Base-by-base conservation (phyloP, 2,888 invertebrate genomes). In the Ophioninae sp. region DNA sequence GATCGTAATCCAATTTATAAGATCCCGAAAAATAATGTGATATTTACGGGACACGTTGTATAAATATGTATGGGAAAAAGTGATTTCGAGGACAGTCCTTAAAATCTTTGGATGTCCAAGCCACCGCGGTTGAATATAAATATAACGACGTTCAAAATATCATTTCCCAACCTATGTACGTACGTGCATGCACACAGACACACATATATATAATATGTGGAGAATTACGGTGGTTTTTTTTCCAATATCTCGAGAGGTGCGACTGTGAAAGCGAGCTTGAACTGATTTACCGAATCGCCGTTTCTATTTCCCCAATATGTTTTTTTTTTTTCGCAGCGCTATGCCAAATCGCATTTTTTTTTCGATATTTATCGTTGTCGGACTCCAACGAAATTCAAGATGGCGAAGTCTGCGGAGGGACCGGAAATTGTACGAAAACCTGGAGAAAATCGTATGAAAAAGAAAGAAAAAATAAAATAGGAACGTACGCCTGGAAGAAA, bases 221-320 rank as follows among this genome's bases (percentile, higher is more conserved):
- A 51, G 51, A 51, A 51, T 51, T 51, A 51, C 51, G 17, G 51
- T 51, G 13, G 13, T 51, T 17, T 51, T 68, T 75, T 75, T 41
- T 69, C 30, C 58, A 68, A 65, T 72, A 72, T 72, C 67, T 65
- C 71, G 37, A 8, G 72, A 59, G n/a, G 61, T 73, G 61, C 13
- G 67, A 77, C 77, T 22, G 44, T 59, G 58, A 51, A 67, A 39
- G 39, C 9, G 69, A 20, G n/a, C 8, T 9, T 6, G 51, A 78
- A 78, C 61, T 78, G 23, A 79, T 56, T 67, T 65, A 79, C 65
- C 71, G 67, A 56, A n/a, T 10, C 23, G 69, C n/a, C 69, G 17
- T 20, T 58, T 37, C 61, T 23, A 41, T 17, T 37, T 58, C 17
- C 51, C 51, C 10, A 30, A 44, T 64, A 44, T 74, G n/a, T 37